Conservation (phyloP, 2,888 invertebrate species). For the Neoscelio sp. region DNA sequence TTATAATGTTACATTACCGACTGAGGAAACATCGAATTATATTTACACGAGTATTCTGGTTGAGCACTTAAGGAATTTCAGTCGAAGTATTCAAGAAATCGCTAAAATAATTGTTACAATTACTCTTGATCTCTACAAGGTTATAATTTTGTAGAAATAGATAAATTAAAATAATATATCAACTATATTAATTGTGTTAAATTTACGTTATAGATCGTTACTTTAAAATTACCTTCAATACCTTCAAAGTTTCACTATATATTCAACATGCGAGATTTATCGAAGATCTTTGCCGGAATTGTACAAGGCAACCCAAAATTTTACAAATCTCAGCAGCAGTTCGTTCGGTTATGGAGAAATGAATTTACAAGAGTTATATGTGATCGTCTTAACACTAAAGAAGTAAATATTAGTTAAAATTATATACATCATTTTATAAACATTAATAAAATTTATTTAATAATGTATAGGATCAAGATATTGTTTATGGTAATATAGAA, state of each 20-base stretch:
- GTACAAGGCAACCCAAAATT: constrained; percentile 89
- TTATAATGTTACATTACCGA: constrained; percentile 94
- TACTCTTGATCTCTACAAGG: constrained; percentile 93
- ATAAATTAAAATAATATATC: constrained; percentile 9
- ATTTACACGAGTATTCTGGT: constrained; percentile 46
- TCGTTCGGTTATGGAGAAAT: constrained; percentile 95
- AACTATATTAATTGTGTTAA: constrained; percentile 15
- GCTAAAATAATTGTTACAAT: constrained; percentile 89
- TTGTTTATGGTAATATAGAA: constrained; percentile 86
- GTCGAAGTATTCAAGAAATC: constrained; percentile 86
- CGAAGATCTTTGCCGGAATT: constrained; percentile 92
- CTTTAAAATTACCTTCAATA: constrained; percentile 92
- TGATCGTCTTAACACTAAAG: constrained; percentile 90
- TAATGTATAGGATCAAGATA: constrained; percentile 87
- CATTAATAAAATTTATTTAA: constrained; percentile 16
- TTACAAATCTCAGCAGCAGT: constrained; percentile 88
- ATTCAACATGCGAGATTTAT: constrained; percentile 96
- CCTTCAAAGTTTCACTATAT: constrained; percentile 98
- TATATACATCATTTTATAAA: no score
- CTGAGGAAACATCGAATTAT: constrained; percentile 87
- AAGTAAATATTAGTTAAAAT: constrained; percentile 81
- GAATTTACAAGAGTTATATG: constrained; percentile 94
- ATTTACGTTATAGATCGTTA: constrained; percentile 85
- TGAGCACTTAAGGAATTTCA: constrained; percentile 85
- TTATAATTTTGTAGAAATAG: constrained; percentile 71